Percentiles rank a stretch among this genome's conserved stretches.
Evolutionary conservation across 2,888 invertebrate genomes (phyloP).

Genomic region (Prenolepis imparis): DNA sequence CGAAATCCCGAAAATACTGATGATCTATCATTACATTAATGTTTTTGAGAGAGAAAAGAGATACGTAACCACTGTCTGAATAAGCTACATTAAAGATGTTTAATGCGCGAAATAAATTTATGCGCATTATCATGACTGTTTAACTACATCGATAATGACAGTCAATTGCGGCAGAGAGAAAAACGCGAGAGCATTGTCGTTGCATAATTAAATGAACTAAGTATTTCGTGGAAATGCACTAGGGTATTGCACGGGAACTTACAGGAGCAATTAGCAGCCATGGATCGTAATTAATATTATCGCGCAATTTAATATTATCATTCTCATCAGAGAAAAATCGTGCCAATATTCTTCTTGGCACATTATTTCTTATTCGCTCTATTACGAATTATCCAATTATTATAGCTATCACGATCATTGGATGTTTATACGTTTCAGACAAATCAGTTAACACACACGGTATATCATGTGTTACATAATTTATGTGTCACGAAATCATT

Average conservation of each 20-base stretch:
- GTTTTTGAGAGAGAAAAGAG: slow-evolving; percentile 22
- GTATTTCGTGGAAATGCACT: slow-evolving; percentile 30
- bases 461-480: neutral
- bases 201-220: slow-evolving; percentile 40
- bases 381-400: neutral
- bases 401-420: neutral
- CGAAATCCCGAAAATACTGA: slow-evolving; percentile 44
- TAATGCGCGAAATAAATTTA: slow-evolving; percentile 66
- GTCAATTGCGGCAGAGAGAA: slow-evolving; percentile 42
- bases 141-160: slow-evolving; percentile 63
- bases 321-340: slow-evolving; percentile 28
- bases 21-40: slow-evolving; percentile 47
- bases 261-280: slow-evolving; percentile 19
- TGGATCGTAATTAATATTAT: slow-evolving; percentile 41
- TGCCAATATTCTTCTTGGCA: neutral
- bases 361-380: slow-evolving; percentile 10
- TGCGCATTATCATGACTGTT: slow-evolving; percentile 66
- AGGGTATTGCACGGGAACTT: slow-evolving; percentile 3
- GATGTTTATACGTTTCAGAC: neutral
- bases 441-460: neutral
- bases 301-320: slow-evolving; percentile 32
- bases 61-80: neutral
- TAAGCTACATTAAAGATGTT: slow-evolving; percentile 60
- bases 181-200: slow-evolving; percentile 30
- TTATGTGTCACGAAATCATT: neutral